Conservation (phyloP, 2,113 vertebrate species). For the Dicentrarchus labrax region DNA sequence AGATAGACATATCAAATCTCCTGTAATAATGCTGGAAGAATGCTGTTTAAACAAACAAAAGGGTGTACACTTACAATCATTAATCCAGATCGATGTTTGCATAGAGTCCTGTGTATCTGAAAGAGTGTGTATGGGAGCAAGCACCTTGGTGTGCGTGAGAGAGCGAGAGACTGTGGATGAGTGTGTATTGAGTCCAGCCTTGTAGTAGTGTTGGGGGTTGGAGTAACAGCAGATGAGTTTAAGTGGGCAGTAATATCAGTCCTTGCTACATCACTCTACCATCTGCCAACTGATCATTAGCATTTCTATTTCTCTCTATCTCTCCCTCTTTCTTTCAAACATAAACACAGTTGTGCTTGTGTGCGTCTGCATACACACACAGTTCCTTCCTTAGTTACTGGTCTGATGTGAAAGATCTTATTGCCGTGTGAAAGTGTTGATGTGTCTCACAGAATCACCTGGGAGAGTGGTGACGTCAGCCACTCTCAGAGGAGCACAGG, state of each 20-base stretch:
- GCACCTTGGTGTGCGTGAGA: slow-evolving; percentile 22
- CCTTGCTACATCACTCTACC: slow-evolving; percentile 40
- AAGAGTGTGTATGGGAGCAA: slow-evolving; percentile 18
- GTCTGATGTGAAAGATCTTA: slow-evolving; percentile 25
- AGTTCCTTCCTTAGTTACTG: slow-evolving; percentile 15
- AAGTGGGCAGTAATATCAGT: slow-evolving; percentile 56
- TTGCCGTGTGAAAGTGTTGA: slow-evolving; percentile 69
- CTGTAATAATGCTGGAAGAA: slow-evolving; percentile 34
- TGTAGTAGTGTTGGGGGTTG: slow-evolving; percentile 43
- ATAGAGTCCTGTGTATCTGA: slow-evolving; percentile 34
- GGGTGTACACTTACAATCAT: slow-evolving; percentile 58
- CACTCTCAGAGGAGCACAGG: slow-evolving; percentile 53
- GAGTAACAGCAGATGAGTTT: slow-evolving; percentile 56
- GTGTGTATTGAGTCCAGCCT: slow-evolving; percentile 37
- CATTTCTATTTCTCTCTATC: slow-evolving; percentile 18
- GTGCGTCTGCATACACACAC: neutral
- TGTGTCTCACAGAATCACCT: slow-evolving; percentile 87
- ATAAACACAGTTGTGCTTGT: slow-evolving; percentile 37
- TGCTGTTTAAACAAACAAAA: slow-evolving; percentile 30
- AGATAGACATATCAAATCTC: slow-evolving; percentile 23
- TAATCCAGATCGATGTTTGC: slow-evolving; percentile 47
- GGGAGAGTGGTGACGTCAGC: slow-evolving; percentile 74
- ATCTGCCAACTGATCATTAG: slow-evolving; percentile 51
- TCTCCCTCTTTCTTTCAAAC: slow-evolving; percentile 28
- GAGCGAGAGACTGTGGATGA: slow-evolving; percentile 33